Percentiles rank a stretch among this genome's conserved stretches.
phyloP scores from a whole-genome alignment of 1,140 invertebrate species.

The Cheumatopsyche charites region DNA sequence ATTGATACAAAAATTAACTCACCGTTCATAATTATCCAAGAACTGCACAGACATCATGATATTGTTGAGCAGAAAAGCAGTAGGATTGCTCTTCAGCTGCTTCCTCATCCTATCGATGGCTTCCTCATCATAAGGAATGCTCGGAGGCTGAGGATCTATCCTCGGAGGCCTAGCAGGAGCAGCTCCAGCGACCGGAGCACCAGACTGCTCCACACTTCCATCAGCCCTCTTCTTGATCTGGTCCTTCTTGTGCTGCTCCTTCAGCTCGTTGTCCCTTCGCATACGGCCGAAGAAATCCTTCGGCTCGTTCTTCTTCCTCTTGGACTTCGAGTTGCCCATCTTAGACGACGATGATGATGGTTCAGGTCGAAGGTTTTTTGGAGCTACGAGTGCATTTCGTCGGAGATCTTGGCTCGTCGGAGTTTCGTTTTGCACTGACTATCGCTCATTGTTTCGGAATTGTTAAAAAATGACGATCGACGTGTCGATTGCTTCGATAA shows the following conservation, averaged over 20 bases:
- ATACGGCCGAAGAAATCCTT: constrained; percentile 57
- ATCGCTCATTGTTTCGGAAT: neutral
- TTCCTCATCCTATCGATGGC: constrained; percentile 61
- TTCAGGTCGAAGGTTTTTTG: neutral
- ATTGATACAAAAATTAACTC: constrained; percentile 51
- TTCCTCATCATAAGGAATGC: constrained; percentile 57
- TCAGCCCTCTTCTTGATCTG: neutral
- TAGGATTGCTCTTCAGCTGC: constrained; percentile 66
- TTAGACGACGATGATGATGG: neutral
- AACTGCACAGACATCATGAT: constrained; percentile 77
- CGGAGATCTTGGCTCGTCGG: neutral
- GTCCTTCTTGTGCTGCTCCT: constrained; percentile 50
- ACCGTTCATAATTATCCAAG: constrained; percentile 79
- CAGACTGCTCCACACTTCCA: constrained; percentile 2
- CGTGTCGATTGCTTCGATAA: neutral
- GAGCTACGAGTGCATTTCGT: neutral
- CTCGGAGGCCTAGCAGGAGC: constrained; percentile 26
- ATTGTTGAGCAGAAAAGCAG: constrained; percentile 77
- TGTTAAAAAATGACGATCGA: neutral
- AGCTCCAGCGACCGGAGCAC: neutral
- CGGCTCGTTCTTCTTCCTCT: constrained; percentile 55
- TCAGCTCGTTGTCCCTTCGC: constrained; percentile 55
- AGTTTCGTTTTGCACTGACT: neutral
- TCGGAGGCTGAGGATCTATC: constrained; percentile 48
- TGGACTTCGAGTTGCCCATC: constrained; percentile 57